Base-by-base conservation (phyloP, 2,888 invertebrate genomes). In the Aproaerema taeniolella region DNA sequence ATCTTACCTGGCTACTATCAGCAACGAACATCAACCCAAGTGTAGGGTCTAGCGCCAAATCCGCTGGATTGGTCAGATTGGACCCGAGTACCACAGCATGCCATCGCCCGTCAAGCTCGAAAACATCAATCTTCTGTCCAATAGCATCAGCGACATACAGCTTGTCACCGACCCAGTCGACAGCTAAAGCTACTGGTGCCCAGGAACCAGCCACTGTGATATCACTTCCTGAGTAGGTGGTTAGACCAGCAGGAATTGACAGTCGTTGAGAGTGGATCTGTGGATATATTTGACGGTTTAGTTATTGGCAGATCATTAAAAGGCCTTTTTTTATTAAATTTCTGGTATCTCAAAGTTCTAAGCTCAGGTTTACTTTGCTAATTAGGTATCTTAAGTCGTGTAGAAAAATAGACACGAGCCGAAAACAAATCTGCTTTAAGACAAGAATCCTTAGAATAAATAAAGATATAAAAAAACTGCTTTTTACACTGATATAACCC, bases 161-260 rank as follows among this genome's bases (percentile, higher is more conserved):
- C 71, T 98, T 98, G 71, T 97, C 94, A 0, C 97, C 97, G 30
- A 99, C 92, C 97, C 98, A 99, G 82, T 99, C 99, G 10, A 98
- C 94, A 6, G 99, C 98, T 35, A 99, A 72, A 0, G 96, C 93
- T 0, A 95, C 93, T 0, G 97, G 97, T 0, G 94, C 90, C 96
- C 96, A 96, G 0, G 95, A 94, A 0, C 95, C 95, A 0, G 95
- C 91, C 17, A 95, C 81, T 0, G 91, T 88, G 49, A 95, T 91
- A 60, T 94, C 94, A 5, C 82, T 74, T 46, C 89, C 90, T 10
- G 81, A 68, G 49, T 83, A 88, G 24, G 66, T 57, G 2, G 33
- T 28, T 14, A 80, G 50, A 26, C 87, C 86, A 4, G 71, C 78
- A 1, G 82, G 74, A 1, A 74, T 67, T 47, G 72, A 80, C 46